Evolutionary conservation across 2,113 vertebrate genomes (phyloP), one percentile per base, ranked within the genome.

Genomic region (Sinocyclocheilus grahami): DNA sequence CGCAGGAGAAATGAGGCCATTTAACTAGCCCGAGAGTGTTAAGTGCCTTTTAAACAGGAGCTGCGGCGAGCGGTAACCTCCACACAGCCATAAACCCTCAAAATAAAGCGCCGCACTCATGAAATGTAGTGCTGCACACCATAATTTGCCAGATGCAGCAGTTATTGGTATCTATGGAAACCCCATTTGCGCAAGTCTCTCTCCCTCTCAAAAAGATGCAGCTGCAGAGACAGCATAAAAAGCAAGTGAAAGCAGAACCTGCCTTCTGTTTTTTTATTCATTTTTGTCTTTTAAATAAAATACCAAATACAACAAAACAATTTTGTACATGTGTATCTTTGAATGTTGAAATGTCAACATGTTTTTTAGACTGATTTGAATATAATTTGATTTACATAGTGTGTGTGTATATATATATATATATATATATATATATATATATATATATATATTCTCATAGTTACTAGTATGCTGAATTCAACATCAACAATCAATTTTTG

Each of bases 151-250:
- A 94, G 93, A 94, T 94, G 94, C 93, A 90, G 93, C 93, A 93
- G 93, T 95, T 93, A 95, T 86, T 86, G 88, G 94, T 95, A 92
- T 93, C 95, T 95, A 95, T 95, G 93, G 94, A 92, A 94, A 95
- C 93, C 88, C 83, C 27, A 78, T 89, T 88, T 33, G 83, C 87
- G 71, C 86, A 37, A 82, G 71, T 92, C 91, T 90, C 42, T 10
- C 7, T 42, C 42, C 10, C 88, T 92, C 86, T 91, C 83, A 86
- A 83, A 90, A 74, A 86, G 65, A 62, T 78, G 65, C 90, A 46
- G 75, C n/a, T 30, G 46, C 46, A 75, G 39, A 71, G 33, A 72
- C 30, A 48, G 5, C n/a, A 72, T 24, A 14, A 48, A 72, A 48
- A 75, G 42, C 72, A n/a, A 48, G 16, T 18, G 48, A 53, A 74